phyloP scores from a whole-genome alignment of 2,888 invertebrate species.

The Nemotelus pantherinus region DNA sequence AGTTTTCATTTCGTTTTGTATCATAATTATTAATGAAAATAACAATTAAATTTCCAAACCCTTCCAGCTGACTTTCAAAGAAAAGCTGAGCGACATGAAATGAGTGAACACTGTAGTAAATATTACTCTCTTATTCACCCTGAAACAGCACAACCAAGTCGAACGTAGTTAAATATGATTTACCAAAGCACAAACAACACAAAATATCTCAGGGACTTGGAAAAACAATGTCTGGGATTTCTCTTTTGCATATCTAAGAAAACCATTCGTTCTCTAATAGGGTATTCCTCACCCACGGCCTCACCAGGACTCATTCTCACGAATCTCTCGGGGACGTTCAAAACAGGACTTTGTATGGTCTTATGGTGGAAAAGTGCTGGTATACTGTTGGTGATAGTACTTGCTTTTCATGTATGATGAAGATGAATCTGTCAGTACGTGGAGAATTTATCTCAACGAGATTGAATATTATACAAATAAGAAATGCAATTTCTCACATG shows the following conservation, averaged over 20 bases:
- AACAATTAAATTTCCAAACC: too few relatives aligned
- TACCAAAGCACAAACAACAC: slow-evolving; percentile 13
- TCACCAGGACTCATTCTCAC: background rate
- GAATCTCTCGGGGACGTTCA: too few relatives aligned
- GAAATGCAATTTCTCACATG: slow-evolving; percentile 40
- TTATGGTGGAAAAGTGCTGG: background rate
- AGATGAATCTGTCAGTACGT: background rate
- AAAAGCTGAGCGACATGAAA: too few relatives aligned
- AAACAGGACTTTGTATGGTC: background rate
- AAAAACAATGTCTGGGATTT: slow-evolving; percentile 22
- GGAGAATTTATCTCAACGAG: slow-evolving; percentile 28
- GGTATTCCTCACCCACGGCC: background rate
- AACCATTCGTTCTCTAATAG: too few relatives aligned
- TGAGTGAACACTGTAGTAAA: too few relatives aligned
- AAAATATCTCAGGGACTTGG: slow-evolving; percentile 30
- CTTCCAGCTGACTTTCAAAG: too few relatives aligned
- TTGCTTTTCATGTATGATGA: background rate
- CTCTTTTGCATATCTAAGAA: slow-evolving; percentile 27
- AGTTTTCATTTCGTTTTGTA: too few relatives aligned
- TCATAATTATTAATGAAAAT: too few relatives aligned
- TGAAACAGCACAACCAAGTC: background rate
- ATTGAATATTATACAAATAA: slow-evolving; percentile 41
- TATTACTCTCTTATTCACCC: too few relatives aligned
- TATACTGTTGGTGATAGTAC: background rate
- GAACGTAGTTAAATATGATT: slow-evolving; percentile 32